Base-by-base conservation (phyloP, 2,797 vertebrate species). In the Semaprochilodus insignis region DNA sequence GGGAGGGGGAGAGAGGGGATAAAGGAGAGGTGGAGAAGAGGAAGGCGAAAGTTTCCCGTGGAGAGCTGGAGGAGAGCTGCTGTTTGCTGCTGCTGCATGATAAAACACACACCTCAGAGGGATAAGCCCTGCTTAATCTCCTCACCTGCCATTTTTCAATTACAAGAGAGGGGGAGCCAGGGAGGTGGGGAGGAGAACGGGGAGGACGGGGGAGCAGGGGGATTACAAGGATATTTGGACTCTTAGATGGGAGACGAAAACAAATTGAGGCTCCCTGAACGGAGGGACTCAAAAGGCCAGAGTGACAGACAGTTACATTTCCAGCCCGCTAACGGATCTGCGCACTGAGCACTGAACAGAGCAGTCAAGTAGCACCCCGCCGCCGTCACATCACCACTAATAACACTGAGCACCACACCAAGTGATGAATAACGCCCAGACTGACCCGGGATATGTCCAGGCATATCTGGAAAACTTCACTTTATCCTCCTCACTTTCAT, bases 81-180 rank as follows among this genome's bases (percentile, higher is more conserved):
- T 57, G 83, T 83, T 85, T 79, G 81, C 76, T 82, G 81, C 76
- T 82, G 76, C 73, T 34, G 52, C n/a, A 55, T n/a, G 75, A 85
- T 87, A 71, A 83, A 83, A 83, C 74, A 83, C 74, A 83, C 69
- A 83, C 80, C 85, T 86, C 80, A 62, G 85, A 79, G 74, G 81
- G 81, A 75, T 86, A 88, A 86, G 74, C 82, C 80, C 63, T 1
- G 59, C 74, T 85, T 85, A 85, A 88, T 86, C 87, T 88, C 83
- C 85, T 78, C 81, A 67, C 75, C 85, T 83, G 81, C 85, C 87
- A 83, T 88, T 88, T 88, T 85, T 88, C 87, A 86, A 88, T 88
- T 88, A 88, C 81, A 79, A 71, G 77, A 80, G 73, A 74, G 84
- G 57, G 66, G 75, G 73, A 82, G 77, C 71, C 71, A 81, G 60